phyloP scores from a whole-genome alignment of 2,888 invertebrate genomes.

The Spodoptera littoralis region DNA sequence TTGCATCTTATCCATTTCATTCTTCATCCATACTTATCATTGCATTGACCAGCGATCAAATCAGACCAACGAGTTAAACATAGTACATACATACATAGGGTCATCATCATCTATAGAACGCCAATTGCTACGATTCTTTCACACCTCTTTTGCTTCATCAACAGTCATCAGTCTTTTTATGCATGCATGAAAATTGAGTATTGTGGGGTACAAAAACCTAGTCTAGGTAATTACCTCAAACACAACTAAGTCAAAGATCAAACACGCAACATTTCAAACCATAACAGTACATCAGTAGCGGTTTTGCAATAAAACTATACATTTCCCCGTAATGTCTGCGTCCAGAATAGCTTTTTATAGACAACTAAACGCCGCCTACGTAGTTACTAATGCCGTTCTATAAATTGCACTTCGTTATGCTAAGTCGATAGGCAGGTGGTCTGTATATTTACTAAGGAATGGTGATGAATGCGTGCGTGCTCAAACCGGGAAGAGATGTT shows the following conservation, averaged over 20 bases:
- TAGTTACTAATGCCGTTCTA: slow-evolving; percentile 66
- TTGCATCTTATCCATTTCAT: no score
- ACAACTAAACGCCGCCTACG: slow-evolving; percentile 58
- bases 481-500: slow-evolving; percentile 10
- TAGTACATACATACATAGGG: no score
- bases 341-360: slow-evolving; percentile 50
- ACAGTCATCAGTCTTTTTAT: no score
- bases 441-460: slow-evolving; percentile 59
- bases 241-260: slow-evolving; percentile 22
- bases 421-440: slow-evolving; percentile 81
- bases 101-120: no score
- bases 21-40: no score
- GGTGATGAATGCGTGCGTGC: slow-evolving; percentile 54
- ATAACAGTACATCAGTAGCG: slow-evolving; percentile 43
- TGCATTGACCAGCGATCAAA: no score
- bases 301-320: slow-evolving; percentile 45
- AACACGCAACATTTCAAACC: slow-evolving; percentile 10
- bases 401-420: slow-evolving; percentile 84
- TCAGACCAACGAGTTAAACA: no score
- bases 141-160: no score
- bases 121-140: no score
- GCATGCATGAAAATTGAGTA: no score
- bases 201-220: not conserved
- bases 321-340: slow-evolving; percentile 39
- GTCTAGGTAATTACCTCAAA: slow-evolving; percentile 17